Evolutionary conservation across 2,888 invertebrate species (phyloP).

Genomic region (Aleiodes testaceus): DNA sequence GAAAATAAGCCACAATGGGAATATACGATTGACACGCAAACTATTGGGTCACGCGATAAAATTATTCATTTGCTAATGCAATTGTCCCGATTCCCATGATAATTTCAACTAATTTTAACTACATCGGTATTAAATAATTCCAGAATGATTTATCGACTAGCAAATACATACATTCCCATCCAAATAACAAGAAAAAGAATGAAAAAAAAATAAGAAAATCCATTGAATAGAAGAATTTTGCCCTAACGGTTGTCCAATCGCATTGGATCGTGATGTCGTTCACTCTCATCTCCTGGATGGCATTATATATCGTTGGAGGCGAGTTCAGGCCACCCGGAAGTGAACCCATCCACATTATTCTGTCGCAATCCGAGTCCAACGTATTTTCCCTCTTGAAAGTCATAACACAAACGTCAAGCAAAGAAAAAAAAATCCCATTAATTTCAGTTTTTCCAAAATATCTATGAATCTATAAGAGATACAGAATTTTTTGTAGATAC

Average conservation of each 20-base stretch:
- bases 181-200: background rate
- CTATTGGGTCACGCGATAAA: no score
- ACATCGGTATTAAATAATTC: no score
- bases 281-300: slow-evolving; percentile 16
- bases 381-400: background rate
- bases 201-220: background rate
- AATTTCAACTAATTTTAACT: no score
- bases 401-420: no score
- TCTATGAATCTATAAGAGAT: no score
- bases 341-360: background rate
- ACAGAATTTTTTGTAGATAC: no score
- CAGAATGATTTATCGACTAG: background rate
- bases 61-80: no score
- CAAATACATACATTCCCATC: background rate
- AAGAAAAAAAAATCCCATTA: no score
- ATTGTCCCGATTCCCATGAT: no score
- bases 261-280: slow-evolving; percentile 25
- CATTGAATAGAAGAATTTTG: slow-evolving; percentile 18
- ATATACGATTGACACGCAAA: no score
- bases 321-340: slow-evolving; percentile 22
- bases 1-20: no score
- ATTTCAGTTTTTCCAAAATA: no score
- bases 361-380: background rate
- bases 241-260: slow-evolving; percentile 18
- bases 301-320: slow-evolving; percentile 3